A percentile compares a stretch with the other conserved stretches of the same genome.
Evolutionary conservation across 2,113 vertebrate species (phyloP).

Genomic region (Chaetodon auriga): DNA sequence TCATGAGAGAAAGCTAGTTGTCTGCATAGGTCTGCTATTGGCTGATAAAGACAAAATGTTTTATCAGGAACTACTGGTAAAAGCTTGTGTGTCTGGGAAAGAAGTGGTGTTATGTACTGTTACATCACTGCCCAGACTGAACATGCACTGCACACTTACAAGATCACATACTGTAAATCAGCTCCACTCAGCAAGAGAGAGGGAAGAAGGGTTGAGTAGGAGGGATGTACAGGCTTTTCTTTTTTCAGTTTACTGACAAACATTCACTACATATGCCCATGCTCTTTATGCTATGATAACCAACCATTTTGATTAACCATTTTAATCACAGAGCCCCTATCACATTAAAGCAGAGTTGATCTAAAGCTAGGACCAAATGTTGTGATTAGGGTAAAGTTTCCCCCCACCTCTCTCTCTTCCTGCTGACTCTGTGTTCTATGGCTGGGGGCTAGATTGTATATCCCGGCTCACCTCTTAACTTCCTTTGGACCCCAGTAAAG

Average conservation of each 20-base stretch:
- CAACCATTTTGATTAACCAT: slow-evolving; percentile 31
- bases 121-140: not conserved
- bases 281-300: slow-evolving; percentile 37
- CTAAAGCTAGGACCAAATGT: slow-evolving; percentile 51
- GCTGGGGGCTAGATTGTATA: slow-evolving; percentile 47
- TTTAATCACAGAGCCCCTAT: slow-evolving; percentile 67
- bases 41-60: not conserved
- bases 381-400: slow-evolving; percentile 56
- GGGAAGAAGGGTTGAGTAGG: not conserved
- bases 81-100: not conserved
- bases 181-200: not conserved
- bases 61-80: not conserved
- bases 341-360: slow-evolving; percentile 52
- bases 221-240: not conserved
- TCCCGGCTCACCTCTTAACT: slow-evolving; percentile 44
- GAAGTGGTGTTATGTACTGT: not conserved
- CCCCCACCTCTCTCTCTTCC: not conserved
- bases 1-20: not conserved
- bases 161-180: not conserved
- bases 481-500: slow-evolving; percentile 40
- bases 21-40: not conserved
- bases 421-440: slow-evolving; percentile 21
- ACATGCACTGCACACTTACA: not conserved
- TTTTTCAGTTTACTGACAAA: not conserved
- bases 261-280: slow-evolving; percentile 25